phyloP scores from a whole-genome alignment of 2,888 invertebrate genomes.

The Onthophagus sagittarius region DNA sequence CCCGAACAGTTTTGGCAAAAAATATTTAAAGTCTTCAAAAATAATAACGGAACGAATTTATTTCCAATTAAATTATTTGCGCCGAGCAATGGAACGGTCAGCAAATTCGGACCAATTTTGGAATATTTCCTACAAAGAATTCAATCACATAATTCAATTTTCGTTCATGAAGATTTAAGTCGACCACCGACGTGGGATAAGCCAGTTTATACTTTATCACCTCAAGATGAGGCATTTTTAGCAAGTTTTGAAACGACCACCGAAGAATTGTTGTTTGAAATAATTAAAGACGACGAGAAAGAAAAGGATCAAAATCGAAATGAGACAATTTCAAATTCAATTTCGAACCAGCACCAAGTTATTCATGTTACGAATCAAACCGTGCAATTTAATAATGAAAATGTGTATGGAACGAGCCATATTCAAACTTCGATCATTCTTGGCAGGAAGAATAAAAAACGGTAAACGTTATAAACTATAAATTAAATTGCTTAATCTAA shows the following conservation, averaged over 20 bases:
- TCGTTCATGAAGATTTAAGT: constrained; percentile 56
- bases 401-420: constrained; percentile 1
- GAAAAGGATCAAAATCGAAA: not conserved
- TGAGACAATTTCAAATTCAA: not conserved
- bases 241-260: not conserved
- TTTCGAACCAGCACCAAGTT: not conserved
- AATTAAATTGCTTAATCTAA: not conserved
- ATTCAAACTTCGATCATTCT: constrained; percentile 14
- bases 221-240: constrained; percentile 14
- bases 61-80: not conserved
- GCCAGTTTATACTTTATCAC: constrained; percentile 31
- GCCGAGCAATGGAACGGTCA: constrained; percentile 33
- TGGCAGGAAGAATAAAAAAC: not conserved
- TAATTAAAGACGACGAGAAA: constrained; percentile 2
- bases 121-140: constrained; percentile 67
- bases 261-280: constrained; percentile 2
- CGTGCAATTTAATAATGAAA: constrained; percentile 3
- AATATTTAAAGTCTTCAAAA: not conserved
- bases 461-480: not conserved
- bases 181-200: constrained; percentile 45
- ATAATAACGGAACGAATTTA: not conserved
- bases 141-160: constrained; percentile 67
- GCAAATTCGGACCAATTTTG: constrained; percentile 62
- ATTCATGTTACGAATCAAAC: constrained; percentile 8
- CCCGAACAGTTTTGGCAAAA: not conserved